Percentiles rank a stretch among this genome's conserved stretches.
phyloP scores from a whole-genome alignment of 2,888 invertebrate species.

The Dynastes tityus region DNA sequence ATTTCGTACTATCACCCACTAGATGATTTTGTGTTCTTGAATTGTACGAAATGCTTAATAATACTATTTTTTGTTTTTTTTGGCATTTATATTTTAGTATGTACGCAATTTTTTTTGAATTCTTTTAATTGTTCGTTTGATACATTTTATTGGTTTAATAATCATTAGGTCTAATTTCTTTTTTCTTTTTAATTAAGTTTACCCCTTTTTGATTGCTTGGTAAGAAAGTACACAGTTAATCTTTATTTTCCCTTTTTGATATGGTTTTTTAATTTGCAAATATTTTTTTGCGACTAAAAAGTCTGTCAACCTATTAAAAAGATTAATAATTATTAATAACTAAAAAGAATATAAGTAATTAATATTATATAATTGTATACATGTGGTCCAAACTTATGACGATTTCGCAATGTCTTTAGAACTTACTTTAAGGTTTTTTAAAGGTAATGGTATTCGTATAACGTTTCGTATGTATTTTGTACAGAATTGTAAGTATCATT shows the following conservation, averaged over 20 bases:
- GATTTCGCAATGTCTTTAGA: conserved; percentile 60
- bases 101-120: conserved; percentile 19
- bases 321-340: conserved; percentile 43
- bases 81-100: conserved; percentile 41
- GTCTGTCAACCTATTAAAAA: conserved; percentile 51
- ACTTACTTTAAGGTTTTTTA: conserved; percentile 58
- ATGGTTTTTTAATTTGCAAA: conserved; percentile 36
- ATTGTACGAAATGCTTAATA: conserved; percentile 37
- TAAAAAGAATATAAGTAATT: conserved; percentile 43
- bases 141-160: conserved; percentile 37
- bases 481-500: conserved; percentile 54
- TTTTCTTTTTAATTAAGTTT: conserved; percentile 22
- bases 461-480: conserved; percentile 52
- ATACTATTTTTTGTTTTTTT: conserved; percentile 21
- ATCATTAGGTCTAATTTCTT: conserved; percentile 35
- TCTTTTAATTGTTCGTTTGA: conserved; percentile 39
- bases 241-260: conserved; percentile 22
- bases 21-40: conserved; percentile 35
- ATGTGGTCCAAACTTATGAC: conserved; percentile 62
- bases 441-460: conserved; percentile 55
- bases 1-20: conserved; percentile 29
- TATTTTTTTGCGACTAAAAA: conserved; percentile 46
- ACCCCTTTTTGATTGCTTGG: conserved; percentile 27
- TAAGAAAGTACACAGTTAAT: conserved; percentile 38
- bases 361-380: conserved; percentile 47